phyloP scores from a whole-genome alignment of 2,113 vertebrate species.

The Chloroceryle aenea region DNA sequence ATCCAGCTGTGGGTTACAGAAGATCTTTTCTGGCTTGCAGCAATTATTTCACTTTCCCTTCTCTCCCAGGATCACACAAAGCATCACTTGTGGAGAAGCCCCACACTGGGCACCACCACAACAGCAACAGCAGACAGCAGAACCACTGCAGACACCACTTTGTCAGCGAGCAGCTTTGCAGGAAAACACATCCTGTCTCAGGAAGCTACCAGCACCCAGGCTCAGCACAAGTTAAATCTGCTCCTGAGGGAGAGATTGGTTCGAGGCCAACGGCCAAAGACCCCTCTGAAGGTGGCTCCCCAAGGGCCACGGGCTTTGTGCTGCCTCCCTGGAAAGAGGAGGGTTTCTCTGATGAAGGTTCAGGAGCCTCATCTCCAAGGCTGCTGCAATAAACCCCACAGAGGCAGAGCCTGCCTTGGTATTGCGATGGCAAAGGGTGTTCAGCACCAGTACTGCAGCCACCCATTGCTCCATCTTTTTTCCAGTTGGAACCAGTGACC shows the following conservation, averaged over 20 bases:
- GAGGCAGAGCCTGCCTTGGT: background rate
- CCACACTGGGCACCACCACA: background rate
- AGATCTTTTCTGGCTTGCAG: background rate
- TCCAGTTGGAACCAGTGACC: background rate
- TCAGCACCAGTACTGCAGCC: background rate
- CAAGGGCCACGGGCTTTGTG: background rate
- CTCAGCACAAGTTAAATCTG: background rate
- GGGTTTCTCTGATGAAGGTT: background rate
- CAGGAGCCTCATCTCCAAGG: background rate
- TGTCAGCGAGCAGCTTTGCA: background rate
- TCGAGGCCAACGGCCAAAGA: background rate
- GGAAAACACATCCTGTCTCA: background rate
- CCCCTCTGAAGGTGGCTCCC: background rate
- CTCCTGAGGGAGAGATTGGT: background rate
- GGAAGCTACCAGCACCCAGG: fast-evolving
- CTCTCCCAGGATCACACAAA: background rate
- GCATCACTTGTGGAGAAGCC: background rate
- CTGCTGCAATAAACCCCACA: background rate
- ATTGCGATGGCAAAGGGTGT: background rate
- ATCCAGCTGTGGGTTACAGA: background rate
- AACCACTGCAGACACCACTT: background rate
- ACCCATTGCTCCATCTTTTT: background rate
- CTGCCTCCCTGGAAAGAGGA: background rate
- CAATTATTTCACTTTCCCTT: background rate
- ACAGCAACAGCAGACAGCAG: background rate